phyloP scores from a whole-genome alignment of 2,797 vertebrate species.

The Gorsachius magnificus region DNA sequence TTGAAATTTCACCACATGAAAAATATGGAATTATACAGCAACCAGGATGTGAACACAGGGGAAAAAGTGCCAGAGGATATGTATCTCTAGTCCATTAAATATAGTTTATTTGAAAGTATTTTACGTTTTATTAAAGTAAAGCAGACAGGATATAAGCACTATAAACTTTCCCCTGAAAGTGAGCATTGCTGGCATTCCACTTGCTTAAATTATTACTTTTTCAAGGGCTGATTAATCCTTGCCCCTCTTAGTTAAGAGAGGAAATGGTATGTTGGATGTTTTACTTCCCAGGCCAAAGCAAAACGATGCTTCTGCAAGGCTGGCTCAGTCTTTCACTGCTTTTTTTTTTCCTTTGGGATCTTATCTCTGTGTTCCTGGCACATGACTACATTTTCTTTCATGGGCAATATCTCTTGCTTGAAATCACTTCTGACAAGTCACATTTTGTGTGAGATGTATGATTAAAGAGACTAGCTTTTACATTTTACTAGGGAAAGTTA shows the following conservation, averaged over 20 bases:
- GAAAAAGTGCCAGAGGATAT: conserved; percentile 44
- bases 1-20: conserved; percentile 1
- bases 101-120: conserved; percentile 75
- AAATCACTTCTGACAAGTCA: conserved; percentile 8
- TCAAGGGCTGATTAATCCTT: conserved; percentile 53
- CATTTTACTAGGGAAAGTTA: conserved; percentile 22
- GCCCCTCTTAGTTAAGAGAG: conserved; percentile 46
- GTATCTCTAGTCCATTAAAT: conserved; percentile 62
- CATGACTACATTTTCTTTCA: background rate
- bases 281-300: conserved; percentile 44
- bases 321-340: background rate
- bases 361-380: background rate
- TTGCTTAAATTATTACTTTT: conserved; percentile 65
- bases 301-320: background rate
- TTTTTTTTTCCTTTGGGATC: background rate
- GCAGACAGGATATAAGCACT: conserved; percentile 71
- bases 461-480: conserved; percentile 10
- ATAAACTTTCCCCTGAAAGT: conserved; percentile 70
- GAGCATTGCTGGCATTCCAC: conserved; percentile 70
- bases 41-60: conserved; percentile 48
- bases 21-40: conserved; percentile 38
- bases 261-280: conserved; percentile 24
- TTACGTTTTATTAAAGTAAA: conserved; percentile 73
- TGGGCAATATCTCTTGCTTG: background rate
- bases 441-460: background rate